Conservation (phyloP, 2,888 invertebrate genomes). For the Diogma glabrata region DNA sequence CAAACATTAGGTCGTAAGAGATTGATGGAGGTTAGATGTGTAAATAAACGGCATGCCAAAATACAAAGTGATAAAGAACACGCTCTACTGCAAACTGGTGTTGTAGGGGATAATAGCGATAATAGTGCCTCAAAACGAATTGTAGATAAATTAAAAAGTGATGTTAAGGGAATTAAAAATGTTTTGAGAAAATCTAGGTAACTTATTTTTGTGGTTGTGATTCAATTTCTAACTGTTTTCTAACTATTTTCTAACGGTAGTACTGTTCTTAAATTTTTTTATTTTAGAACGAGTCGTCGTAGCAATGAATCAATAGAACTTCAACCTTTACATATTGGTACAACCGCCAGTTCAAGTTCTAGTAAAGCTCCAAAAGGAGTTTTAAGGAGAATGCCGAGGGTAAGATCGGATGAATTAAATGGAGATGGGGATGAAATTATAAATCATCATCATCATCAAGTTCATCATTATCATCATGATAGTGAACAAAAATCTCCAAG, state of each 20-base stretch:
- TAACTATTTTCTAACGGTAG: background rate
- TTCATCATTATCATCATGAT: constrained; percentile 24
- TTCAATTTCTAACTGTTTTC: background rate
- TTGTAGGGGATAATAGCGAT: constrained; percentile 34
- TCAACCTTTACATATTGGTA: constrained; percentile 43
- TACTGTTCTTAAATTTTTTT: background rate
- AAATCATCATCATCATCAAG: constrained; percentile 10
- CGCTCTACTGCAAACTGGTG: background rate
- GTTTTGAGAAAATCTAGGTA: constrained; percentile 45
- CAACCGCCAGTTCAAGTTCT: constrained; percentile 37
- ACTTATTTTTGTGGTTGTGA: too few species aligned
- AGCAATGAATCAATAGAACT: constrained; percentile 56
- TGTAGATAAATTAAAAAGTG: constrained; percentile 71
- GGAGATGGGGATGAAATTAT: constrained; percentile 34
- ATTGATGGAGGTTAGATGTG: constrained; percentile 69
- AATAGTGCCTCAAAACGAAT: constrained; percentile 61
- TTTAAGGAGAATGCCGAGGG: constrained; percentile 60
- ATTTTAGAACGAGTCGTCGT: constrained; percentile 24
- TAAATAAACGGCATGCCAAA: constrained; percentile 38
- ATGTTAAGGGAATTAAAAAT: constrained; percentile 62
- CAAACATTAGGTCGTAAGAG: constrained; percentile 78
- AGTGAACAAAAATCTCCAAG: constrained; percentile 51
- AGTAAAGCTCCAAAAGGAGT: constrained; percentile 41
- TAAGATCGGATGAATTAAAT: constrained; percentile 59
- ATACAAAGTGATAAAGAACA: constrained; percentile 29